Conservation (phyloP, 2,888 invertebrate genomes). For the Nowickia ferox region DNA sequence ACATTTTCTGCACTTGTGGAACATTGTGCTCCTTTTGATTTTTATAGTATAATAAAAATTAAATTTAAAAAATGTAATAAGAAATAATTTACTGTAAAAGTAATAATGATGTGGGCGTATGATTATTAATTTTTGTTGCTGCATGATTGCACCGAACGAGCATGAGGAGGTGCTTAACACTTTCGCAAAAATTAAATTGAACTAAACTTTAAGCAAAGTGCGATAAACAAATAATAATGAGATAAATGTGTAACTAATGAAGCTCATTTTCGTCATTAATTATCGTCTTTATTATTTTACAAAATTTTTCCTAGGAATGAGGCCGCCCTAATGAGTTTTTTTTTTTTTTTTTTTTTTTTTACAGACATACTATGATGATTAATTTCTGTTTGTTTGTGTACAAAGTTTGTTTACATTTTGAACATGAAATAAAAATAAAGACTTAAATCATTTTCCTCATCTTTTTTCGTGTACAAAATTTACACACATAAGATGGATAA, state of each 20-base stretch:
- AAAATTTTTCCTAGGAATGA: neutral
- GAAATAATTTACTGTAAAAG: slow-evolving; percentile 15
- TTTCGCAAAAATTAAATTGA: neutral
- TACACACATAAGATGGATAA: neutral
- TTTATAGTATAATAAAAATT: neutral
- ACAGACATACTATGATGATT: neutral
- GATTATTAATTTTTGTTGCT: slow-evolving; percentile 37
- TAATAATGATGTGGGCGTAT: slow-evolving; percentile 37
- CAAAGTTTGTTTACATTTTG: neutral
- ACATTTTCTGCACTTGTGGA: neutral
- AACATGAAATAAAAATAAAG: neutral
- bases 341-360: neutral
- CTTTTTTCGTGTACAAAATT: neutral
- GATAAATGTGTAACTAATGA: neutral
- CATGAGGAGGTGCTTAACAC: slow-evolving; percentile 17
- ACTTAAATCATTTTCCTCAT: neutral
- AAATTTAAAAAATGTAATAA: neutral
- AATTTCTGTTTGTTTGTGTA: neutral
- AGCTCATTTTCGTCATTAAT: neutral
- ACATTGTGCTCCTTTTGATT: neutral
- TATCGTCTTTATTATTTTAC: neutral
- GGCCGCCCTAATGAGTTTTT: too few species aligned
- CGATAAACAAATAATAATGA: neutral
- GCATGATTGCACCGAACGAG: slow-evolving; percentile 12
- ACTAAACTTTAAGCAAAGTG: neutral